These are phyloP conservation scores for Chaunax sp. DNA, from an alignment of 2,797 vertebrate genomes.

Conservation along the genomic window DNA sequence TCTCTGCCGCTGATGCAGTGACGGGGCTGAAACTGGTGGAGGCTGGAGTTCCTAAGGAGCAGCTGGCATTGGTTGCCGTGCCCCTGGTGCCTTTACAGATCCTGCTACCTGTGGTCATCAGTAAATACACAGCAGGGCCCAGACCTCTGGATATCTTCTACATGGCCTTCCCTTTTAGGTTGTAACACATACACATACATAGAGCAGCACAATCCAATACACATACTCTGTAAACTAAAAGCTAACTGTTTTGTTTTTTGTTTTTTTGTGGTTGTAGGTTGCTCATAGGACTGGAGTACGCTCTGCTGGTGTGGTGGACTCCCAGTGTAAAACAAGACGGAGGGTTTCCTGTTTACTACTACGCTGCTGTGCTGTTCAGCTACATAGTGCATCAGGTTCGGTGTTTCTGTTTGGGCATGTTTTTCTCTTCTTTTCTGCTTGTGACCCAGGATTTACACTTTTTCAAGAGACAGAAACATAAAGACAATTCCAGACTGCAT, in stretches of 20 bases:
- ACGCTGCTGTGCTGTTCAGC: conserved; percentile 88
- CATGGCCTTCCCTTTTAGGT: conserved; percentile 98
- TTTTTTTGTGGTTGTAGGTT: conserved; percentile 83
- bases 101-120: conserved; percentile 93
- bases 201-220: neutral
- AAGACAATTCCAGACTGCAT: too few species aligned
- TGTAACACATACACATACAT: conserved; percentile 3
- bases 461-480: too few species aligned
- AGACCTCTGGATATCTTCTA: conserved; percentile 94
- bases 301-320: conserved; percentile 97
- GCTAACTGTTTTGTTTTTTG: conserved; percentile 17
- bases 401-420: neutral
- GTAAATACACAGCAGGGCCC: conserved; percentile 97
- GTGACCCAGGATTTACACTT: too few species aligned
- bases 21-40: conserved; percentile 97
- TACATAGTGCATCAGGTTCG: conserved; percentile 95
- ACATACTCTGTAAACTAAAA: neutral
- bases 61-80: conserved; percentile 94
- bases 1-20: conserved; percentile 96
- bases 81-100: conserved; percentile 99
- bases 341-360: conserved; percentile 94
- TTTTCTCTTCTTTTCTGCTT: neutral
- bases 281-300: conserved; percentile 91
- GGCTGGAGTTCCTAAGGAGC: conserved; percentile 96
- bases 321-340: conserved; percentile 89